phyloP scores from a whole-genome alignment of 1,140 invertebrate species.

The Listronotus oregonensis region DNA sequence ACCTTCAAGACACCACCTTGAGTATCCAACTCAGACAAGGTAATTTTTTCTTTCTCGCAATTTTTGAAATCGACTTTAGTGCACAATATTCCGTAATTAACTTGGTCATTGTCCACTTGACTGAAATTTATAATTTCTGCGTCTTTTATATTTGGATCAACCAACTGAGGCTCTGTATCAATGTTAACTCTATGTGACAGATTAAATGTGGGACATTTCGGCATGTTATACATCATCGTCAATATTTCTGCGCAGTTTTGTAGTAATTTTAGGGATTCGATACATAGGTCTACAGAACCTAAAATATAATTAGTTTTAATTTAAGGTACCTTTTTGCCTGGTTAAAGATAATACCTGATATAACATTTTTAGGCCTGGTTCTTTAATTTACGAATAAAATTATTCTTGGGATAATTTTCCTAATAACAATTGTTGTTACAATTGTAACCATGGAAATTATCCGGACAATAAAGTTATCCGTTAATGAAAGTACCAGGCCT shows the following conservation, averaged over 20 bases:
- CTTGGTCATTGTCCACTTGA: slow-evolving; percentile 58
- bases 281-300: slow-evolving; percentile 69
- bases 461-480: too few species aligned
- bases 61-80: slow-evolving; percentile 62
- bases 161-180: slow-evolving; percentile 75
- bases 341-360: too few species aligned
- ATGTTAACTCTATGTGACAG: slow-evolving; percentile 85
- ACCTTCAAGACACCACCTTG: slow-evolving; percentile 86
- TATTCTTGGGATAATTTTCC: too few species aligned
- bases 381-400: too few species aligned
- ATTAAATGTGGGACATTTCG: slow-evolving; percentile 90
- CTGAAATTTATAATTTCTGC: slow-evolving; percentile 68
- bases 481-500: too few species aligned
- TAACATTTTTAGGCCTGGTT: too few species aligned
- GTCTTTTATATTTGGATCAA: slow-evolving; percentile 85
- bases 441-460: too few species aligned
- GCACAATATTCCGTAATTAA: slow-evolving; percentile 66
- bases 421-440: too few species aligned
- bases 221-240: slow-evolving; percentile 92
- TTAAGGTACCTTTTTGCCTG: too few species aligned
- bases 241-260: slow-evolving; percentile 85
- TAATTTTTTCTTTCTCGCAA: slow-evolving; percentile 63
- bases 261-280: slow-evolving; percentile 84
- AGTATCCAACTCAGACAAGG: slow-evolving; percentile 74
- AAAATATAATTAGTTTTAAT: not conserved